Percentiles rank a stretch among this genome's conserved stretches.
phyloP scores from a whole-genome alignment of 2,888 invertebrate genomes.

The Abrostola tripartita region DNA sequence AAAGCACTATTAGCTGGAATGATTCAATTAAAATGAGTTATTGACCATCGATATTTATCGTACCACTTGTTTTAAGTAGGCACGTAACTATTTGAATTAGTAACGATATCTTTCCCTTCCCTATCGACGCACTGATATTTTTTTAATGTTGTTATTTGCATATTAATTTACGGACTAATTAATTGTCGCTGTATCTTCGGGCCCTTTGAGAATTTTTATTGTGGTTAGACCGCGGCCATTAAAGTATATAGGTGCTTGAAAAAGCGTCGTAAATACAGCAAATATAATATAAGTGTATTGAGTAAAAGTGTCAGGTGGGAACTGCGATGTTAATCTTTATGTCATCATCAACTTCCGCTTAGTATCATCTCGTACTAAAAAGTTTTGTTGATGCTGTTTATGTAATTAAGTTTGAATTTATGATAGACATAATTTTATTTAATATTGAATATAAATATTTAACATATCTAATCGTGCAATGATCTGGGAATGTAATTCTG shows the following conservation, averaged over 20 bases:
- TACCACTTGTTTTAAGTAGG: conserved; percentile 53
- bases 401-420: conserved; percentile 43
- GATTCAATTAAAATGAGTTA: conserved; percentile 85
- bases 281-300: conserved; percentile 31
- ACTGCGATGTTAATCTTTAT: conserved; percentile 50
- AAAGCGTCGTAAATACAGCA: conserved; percentile 18
- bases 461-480: conserved; percentile 32
- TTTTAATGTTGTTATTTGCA: conserved; percentile 55
- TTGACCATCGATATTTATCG: conserved; percentile 72
- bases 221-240: conserved; percentile 27
- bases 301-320: conserved; percentile 43
- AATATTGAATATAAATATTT: conserved; percentile 36
- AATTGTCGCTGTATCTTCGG: conserved; percentile 50
- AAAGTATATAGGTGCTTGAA: conserved; percentile 38
- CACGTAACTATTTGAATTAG: conserved; percentile 52
- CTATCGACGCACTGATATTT: conserved; percentile 37
- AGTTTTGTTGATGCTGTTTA: conserved; percentile 22
- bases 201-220: conserved; percentile 50
- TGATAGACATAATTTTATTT: conserved; percentile 31
- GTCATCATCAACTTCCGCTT: conserved; percentile 45
- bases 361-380: conserved; percentile 33
- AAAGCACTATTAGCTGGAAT: conserved; percentile 80
- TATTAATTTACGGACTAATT: conserved; percentile 55
- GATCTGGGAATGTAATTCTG: conserved; percentile 24
- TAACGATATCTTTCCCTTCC: conserved; percentile 51